Evolutionary conservation across 2,113 vertebrate species (phyloP), one percentile per base, ranked within the genome.

Genomic region (Sialia sialis): DNA sequence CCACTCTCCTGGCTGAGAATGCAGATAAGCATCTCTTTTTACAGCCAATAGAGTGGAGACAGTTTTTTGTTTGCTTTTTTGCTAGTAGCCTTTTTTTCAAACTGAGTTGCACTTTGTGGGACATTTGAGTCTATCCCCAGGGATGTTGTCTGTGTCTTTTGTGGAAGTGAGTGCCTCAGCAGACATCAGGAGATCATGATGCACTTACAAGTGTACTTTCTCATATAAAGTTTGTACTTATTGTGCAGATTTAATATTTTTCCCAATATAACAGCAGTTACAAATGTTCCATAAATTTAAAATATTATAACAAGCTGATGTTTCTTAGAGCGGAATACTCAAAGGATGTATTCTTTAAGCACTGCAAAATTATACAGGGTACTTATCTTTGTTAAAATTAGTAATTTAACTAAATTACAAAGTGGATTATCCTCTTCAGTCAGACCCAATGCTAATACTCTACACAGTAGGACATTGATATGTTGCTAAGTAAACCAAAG

Each of bases 331-430:
- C 16, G 11, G 90, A 96, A 95, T 97, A 87, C 95, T 94, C 96
- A 92, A 74, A 97, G 96, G 96, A 97, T 94, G 44, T 95, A 96
- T 97, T 95, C 92, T 97, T 96, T 96, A 96, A 97, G 94, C 94
- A 95, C 93, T 95, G 88, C 89, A 93, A 92, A 97, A 96, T 95
- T 97, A 93, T 96, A 89, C 95, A 87, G 84, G 93, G 95, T 95
- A 97, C 70, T 95, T 97, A 91, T 92, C 85, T 95, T 95, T 89
- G 92, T 96, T 94, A 90, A 97, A 97, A 97, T 97, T 96, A 97
- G 96, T 97, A 97, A 97, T 97, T 97, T 96, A 97, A 96, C 94
- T 97, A 97, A 97, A 97, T 97, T 97, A 96, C 92, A 97, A 97
- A 97, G 93, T 95, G 91, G 94, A 96, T 96, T 96, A 96, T 97